Percentiles rank a stretch among this genome's conserved stretches.
Evolutionary conservation across 2,113 vertebrate genomes (phyloP).

Genomic region (Morone saxatilis): DNA sequence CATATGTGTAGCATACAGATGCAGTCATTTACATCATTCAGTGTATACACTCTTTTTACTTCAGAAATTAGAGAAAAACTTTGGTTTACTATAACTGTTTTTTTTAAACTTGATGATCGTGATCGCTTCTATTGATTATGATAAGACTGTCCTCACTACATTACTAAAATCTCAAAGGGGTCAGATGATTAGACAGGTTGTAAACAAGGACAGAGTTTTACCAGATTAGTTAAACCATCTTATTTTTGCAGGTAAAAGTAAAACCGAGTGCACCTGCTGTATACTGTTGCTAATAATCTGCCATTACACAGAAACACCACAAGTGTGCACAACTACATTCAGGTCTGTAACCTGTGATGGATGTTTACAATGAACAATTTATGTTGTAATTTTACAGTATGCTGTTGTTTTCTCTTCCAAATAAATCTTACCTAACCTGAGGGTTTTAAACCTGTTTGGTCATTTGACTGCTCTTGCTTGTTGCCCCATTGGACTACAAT

Average conservation of each 20-base stretch:
- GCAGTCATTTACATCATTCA: slow-evolving; percentile 17
- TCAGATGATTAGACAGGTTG: too few relatives aligned
- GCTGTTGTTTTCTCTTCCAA: neutral
- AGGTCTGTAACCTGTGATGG: too few relatives aligned
- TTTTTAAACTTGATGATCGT: neutral
- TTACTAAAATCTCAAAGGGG: neutral
- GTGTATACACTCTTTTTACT: neutral
- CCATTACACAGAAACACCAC: too few relatives aligned
- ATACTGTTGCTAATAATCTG: too few relatives aligned
- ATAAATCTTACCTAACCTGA: neutral
- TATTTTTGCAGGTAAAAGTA: neutral
- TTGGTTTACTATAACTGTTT: neutral
- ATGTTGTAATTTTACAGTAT: too few relatives aligned
- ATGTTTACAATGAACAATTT: too few relatives aligned
- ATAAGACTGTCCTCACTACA: neutral
- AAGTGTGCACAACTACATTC: too few relatives aligned
- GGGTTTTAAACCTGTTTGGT: neutral
- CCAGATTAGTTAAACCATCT: neutral
- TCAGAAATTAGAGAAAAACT: neutral
- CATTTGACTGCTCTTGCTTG: neutral
- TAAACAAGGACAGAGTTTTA: too few relatives aligned
- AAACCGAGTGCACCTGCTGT: neutral
- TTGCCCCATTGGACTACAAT: neutral
- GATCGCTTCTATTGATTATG: neutral
- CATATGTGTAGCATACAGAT: neutral